Evolutionary conservation across 2,113 vertebrate species (phyloP), one percentile per base, ranked within the genome.

Genomic region (Leptobrachium ailaonicum): DNA sequence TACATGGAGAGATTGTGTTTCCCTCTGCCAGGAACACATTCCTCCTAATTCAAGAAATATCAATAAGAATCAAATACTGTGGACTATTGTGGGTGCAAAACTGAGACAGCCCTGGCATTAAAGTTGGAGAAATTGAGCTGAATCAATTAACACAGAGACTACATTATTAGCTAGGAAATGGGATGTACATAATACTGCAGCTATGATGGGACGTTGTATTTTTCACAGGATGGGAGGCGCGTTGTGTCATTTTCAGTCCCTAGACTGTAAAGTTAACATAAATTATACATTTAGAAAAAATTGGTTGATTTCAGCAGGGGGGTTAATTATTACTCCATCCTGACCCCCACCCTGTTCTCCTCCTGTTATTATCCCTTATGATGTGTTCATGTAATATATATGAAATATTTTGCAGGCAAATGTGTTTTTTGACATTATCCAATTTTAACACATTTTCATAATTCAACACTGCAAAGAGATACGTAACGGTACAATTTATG

Each of bases 11-110:
- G 87, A 83, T 82, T 86, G 77, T 86, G 85, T 87, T 89, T 88
- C 86, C 76, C 64, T 58, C 78, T 89, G 91, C 91, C 91, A 93
- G 90, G 82, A 91, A 87, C 80, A 77, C 90, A 90, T 93, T 89
- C 83, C 92, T 95, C 87, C 84, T 84, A 85, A 93, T 90, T 92
- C 89, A 92, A 88, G 87, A 94, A 94, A 88, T 91, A 91, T 86
- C 85, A 88, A 89, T 79, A 86, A 86, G 87, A 82, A 90, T 85
- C 89, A 85, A 82, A 83, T 85, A 83, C 87, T 87, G 86, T 85
- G 84, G 84, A 85, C 89, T 82, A 82, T 47, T 75, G 82, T 82
- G 75, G 85, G 85, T 86, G 0, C 0, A 0, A 77, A 66, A 82
- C 82, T 83, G 86, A 85, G 83, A 86, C 88, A 83, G 66, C 85